Conservation (phyloP, 2,888 invertebrate species). For the Pherbina coryleti region DNA sequence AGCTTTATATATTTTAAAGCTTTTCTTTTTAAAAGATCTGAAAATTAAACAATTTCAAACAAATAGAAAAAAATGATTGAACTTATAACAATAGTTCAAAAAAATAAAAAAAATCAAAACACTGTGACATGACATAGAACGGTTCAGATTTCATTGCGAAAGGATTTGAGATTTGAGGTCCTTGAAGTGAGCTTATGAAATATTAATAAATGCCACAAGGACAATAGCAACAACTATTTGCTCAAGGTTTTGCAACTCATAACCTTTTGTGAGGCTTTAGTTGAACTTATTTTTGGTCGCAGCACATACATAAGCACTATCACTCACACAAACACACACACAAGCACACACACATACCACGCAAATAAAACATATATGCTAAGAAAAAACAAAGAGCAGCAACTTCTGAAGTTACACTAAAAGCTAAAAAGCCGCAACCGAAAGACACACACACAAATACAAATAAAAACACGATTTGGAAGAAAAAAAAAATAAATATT, state of each 20-base stretch:
- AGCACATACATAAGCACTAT: background rate
- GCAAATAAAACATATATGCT: slow-evolving; percentile 3
- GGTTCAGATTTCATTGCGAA: too few relatives aligned
- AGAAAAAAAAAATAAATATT: slow-evolving; percentile 7
- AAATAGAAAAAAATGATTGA: too few relatives aligned
- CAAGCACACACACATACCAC: slow-evolving; percentile 6
- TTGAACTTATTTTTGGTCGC: slow-evolving; percentile 25
- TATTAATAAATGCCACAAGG: too few relatives aligned
- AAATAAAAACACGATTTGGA: background rate
- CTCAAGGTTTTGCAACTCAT: background rate
- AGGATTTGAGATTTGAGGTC: too few relatives aligned
- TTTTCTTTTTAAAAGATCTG: too few relatives aligned
- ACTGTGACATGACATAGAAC: background rate
- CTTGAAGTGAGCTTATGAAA: too few relatives aligned
- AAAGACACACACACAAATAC: slow-evolving; percentile 3
- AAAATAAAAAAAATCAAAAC: background rate
- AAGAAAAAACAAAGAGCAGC: slow-evolving; percentile 1
- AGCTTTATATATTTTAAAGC: too few relatives aligned
- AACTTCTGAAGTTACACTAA: slow-evolving; percentile 10
- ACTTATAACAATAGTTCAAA: background rate
- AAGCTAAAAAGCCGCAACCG: slow-evolving; percentile 38
- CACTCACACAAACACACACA: slow-evolving; percentile 5
- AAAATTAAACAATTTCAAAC: too few relatives aligned
- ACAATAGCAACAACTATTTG: background rate
- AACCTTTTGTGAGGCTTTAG: background rate